Base-by-base conservation (phyloP, 2,113 vertebrate genomes). In the Mesoclemmys tuberculata region DNA sequence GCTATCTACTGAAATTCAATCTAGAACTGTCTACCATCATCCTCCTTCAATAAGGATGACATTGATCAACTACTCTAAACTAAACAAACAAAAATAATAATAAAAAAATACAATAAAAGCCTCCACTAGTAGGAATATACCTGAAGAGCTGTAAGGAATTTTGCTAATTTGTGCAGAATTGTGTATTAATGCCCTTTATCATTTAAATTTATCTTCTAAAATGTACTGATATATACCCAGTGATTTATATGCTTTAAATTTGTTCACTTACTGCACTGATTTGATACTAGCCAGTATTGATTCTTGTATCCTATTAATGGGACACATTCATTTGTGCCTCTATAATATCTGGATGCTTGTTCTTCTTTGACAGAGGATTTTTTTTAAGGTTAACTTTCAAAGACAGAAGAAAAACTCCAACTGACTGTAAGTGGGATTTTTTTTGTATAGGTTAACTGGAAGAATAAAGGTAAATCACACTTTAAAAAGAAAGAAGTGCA, bases 391-490 rank as follows among this genome's bases (percentile, higher is more conserved):
- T 92, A 87, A 8, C 56, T 75, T 80, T 71, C 84, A 92, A 94
- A 93, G 49, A 35, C 6, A 46, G 78, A 84, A 24, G 4, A 38
- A 19, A 9, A n/a, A 49, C 2, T 89, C 90, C 91, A 95, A 94
- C 89, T 49, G 61, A 74, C 55, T 96, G 80, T 77, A 92, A 87
- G 54, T n/a, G 58, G 80, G 56, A 68, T 88, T 88, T 58, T 89
- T 89, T 79, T 35, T 89, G 54, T 75, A 87, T 88, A n/a, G 89
- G 44, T 54, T 93, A 85, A 89, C 88, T 41, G 93, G 91, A 97
- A 98, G 92, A 97, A 94, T 71, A 92, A 96, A 96, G 96, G 80
- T 54, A 97, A 98, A 96, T 61, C 93, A 94, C 92, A 97, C 93
- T 97, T 97, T 87, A 84, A 84, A 96, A 93, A 84, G 29, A 92